phyloP scores from a whole-genome alignment of 2,888 invertebrate genomes.

The Oconnorella tubifera region DNA sequence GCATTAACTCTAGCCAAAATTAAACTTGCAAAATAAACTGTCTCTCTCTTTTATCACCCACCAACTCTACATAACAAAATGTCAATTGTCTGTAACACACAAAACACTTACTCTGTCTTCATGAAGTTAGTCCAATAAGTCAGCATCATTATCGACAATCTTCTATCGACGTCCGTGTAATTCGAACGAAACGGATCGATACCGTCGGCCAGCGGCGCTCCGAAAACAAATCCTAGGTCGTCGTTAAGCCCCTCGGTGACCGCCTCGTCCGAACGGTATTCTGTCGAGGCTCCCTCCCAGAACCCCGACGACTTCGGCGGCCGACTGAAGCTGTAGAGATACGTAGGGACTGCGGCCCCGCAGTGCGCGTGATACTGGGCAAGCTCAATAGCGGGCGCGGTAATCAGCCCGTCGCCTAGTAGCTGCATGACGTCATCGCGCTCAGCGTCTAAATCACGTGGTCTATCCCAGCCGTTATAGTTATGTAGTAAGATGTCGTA shows the following conservation, averaged over 20 bases:
- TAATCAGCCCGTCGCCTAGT: constrained; percentile 62
- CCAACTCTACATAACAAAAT: too few species aligned
- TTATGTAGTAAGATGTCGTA: constrained; percentile 89
- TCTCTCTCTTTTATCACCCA: too few species aligned
- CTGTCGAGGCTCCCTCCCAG: constrained; percentile 4
- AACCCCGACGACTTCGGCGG: background rate
- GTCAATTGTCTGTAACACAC: too few species aligned
- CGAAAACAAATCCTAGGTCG: constrained; percentile 52
- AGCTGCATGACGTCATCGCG: constrained; percentile 81
- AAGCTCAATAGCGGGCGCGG: constrained; percentile 79
- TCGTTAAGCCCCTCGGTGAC: background rate
- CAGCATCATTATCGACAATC: constrained; percentile 50
- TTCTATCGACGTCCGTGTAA: constrained; percentile 42
- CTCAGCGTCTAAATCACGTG: constrained; percentile 70
- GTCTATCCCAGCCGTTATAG: constrained; percentile 83
- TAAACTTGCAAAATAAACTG: too few species aligned
- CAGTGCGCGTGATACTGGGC: constrained; percentile 79
- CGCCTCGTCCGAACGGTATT: background rate
- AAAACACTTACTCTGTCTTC: constrained; percentile 47
- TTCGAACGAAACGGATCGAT: constrained; percentile 43
- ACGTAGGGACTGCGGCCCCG: constrained; percentile 46
- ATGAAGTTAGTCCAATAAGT: constrained; percentile 53
- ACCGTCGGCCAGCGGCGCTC: constrained; percentile 50
- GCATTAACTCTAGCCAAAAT: too few species aligned
- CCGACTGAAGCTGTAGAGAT: constrained; percentile 60